A percentile compares a stretch with the other conserved stretches of the same genome.
Evolutionary conservation across 1,140 invertebrate species (phyloP).

Genomic region (Eubasilissa regina): DNA sequence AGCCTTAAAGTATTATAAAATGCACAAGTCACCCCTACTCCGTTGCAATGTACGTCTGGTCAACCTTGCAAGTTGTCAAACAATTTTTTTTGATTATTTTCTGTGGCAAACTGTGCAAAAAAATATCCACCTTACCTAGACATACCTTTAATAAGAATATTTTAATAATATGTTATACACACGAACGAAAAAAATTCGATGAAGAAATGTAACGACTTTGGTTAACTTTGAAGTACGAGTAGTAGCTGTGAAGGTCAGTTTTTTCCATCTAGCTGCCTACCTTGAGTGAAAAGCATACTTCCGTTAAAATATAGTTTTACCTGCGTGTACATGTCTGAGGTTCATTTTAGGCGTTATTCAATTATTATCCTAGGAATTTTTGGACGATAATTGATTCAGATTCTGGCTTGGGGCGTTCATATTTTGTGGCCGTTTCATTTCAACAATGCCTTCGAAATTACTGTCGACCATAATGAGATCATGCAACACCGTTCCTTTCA

Average conservation of each 20-base stretch:
- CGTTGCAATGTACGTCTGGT: too few species aligned
- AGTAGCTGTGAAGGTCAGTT: conserved; percentile 2
- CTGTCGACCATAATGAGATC: background rate
- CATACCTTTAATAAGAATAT: too few species aligned
- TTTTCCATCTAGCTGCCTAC: background rate
- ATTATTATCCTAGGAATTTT: conserved; percentile 14
- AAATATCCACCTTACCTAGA: too few species aligned
- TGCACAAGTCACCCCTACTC: too few species aligned
- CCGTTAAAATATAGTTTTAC: conserved; percentile 11
- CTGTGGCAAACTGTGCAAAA: too few species aligned
- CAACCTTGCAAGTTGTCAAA: too few species aligned
- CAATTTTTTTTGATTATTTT: too few species aligned
- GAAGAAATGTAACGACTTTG: conserved; percentile 29
- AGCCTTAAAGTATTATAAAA: too few species aligned
- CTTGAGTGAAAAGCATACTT: conserved; percentile 34
- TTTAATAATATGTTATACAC: too few species aligned
- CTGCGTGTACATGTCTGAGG: background rate
- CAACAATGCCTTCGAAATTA: conserved; percentile 11
- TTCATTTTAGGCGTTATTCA: conserved; percentile 29
- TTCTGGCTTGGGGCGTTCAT: background rate
- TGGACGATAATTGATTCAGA: background rate
- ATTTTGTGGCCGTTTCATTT: background rate
- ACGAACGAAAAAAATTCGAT: background rate
- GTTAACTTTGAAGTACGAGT: conserved; percentile 11
- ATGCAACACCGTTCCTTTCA: background rate